A percentile compares a stretch with the other conserved stretches of the same genome.
These are phyloP conservation scores for Phylloscopus trochilus DNA, from an alignment of 2,113 vertebrate genomes.

Conservation along the genomic window DNA sequence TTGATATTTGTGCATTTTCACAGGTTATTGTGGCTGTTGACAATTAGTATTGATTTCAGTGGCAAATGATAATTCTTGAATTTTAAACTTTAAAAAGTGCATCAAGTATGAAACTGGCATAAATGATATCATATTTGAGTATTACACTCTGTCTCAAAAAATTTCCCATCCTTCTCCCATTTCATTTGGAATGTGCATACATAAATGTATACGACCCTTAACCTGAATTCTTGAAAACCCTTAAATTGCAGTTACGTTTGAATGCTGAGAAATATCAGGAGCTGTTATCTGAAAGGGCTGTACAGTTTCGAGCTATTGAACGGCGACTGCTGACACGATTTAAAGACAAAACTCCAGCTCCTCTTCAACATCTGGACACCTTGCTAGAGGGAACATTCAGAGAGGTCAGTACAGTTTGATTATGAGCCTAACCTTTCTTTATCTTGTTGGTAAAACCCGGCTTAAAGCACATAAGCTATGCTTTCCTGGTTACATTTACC, in stretches of 20 bases:
- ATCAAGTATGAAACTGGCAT: not conserved
- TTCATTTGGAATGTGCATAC: not conserved
- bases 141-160: not conserved
- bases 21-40: not conserved
- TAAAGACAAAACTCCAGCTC: constrained; percentile 95
- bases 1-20: not conserved
- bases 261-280: constrained; percentile 88
- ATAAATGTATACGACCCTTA: not conserved
- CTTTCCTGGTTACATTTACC: constrained; percentile 58
- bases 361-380: constrained; percentile 94
- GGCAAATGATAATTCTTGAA: not conserved
- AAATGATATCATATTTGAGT: not conserved
- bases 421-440: constrained; percentile 33
- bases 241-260: constrained; percentile 82
- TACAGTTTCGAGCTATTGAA: constrained; percentile 95
- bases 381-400: constrained; percentile 92
- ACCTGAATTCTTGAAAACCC: constrained; percentile 27
- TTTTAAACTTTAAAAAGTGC: not conserved
- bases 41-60: not conserved
- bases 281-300: constrained; percentile 88
- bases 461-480: constrained; percentile 32
- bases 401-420: constrained; percentile 80
- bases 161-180: not conserved
- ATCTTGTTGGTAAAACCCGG: constrained; percentile 9
- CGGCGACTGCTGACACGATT: constrained; percentile 90